Evolutionary conservation across 2,113 vertebrate genomes (phyloP).

Genomic region (Pterocles burchelli): DNA sequence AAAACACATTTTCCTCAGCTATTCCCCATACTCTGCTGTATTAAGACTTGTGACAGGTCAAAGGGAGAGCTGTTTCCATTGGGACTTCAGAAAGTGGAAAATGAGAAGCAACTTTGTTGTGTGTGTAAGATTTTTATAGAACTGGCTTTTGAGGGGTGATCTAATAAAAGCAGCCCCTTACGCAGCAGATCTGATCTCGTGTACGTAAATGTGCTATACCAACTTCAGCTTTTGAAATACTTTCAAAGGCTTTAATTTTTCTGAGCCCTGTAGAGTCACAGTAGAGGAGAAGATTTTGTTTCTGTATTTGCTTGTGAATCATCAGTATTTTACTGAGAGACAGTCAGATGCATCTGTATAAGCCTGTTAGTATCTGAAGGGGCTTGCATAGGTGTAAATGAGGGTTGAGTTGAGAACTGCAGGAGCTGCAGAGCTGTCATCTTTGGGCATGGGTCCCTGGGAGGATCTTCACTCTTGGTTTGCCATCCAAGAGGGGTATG

Average conservation of each 20-base stretch:
- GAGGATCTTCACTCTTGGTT: neutral
- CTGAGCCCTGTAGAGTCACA: neutral
- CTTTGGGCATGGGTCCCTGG: neutral
- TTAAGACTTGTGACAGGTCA: neutral
- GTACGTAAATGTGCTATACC: neutral
- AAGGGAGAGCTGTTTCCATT: neutral
- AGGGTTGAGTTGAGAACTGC: neutral
- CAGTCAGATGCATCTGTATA: neutral
- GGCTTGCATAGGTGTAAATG: neutral
- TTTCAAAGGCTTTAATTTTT: neutral
- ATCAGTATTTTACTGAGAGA: neutral
- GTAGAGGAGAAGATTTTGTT: neutral
- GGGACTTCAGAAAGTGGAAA: neutral
- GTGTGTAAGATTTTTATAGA: neutral
- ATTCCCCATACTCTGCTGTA: neutral
- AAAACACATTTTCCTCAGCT: neutral
- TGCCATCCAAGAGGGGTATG: neutral
- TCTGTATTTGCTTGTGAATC: neutral
- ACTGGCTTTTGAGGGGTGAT: neutral
- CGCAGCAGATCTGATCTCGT: neutral
- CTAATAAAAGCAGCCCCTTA: neutral
- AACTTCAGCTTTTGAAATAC: neutral
- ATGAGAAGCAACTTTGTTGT: neutral
- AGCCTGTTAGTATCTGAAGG: neutral
- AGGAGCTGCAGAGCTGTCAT: neutral